These are phyloP conservation scores for Apocheima hispidaria DNA, from an alignment of 2,888 invertebrate species.

Conservation along the genomic window DNA sequence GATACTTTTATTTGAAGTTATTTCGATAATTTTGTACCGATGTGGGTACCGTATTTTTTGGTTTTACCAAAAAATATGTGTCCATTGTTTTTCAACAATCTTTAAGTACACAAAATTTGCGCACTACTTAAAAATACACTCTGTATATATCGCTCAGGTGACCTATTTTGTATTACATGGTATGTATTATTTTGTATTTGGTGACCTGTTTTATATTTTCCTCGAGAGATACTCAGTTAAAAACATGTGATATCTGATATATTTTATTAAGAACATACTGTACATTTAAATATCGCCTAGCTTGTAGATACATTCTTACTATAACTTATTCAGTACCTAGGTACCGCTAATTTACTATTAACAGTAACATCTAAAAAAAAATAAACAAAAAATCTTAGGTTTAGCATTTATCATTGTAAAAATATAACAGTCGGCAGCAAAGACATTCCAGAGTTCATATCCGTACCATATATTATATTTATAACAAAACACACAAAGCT, in stretches of 20 bases:
- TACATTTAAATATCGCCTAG: conserved; percentile 43
- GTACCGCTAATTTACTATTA: conserved; percentile 40
- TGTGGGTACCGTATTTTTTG: too few relatives aligned
- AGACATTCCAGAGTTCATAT: conserved; percentile 14
- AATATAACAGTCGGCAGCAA: conserved; percentile 25
- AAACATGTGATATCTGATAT: conserved; percentile 25
- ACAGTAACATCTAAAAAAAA: conserved; percentile 36
- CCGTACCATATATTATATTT: background rate
- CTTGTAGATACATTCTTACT: conserved; percentile 40
- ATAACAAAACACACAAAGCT: conserved; percentile 31
- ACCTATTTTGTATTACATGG: too few relatives aligned
- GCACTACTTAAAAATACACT: too few relatives aligned
- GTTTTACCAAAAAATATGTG: too few relatives aligned
- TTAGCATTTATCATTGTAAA: conserved; percentile 29
- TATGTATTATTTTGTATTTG: too few relatives aligned
- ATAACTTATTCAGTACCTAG: conserved; percentile 41
- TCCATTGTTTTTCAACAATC: too few relatives aligned
- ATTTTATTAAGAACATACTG: conserved; percentile 45
- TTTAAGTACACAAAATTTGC: too few relatives aligned
- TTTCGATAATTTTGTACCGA: too few relatives aligned
- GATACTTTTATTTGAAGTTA: too few relatives aligned
- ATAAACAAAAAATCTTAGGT: conserved; percentile 39
- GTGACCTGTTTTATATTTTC: background rate
- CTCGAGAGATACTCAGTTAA: background rate
- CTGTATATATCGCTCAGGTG: too few relatives aligned